Conservation (phyloP, 2,888 invertebrate species). For the Cacoxenus indagator region DNA sequence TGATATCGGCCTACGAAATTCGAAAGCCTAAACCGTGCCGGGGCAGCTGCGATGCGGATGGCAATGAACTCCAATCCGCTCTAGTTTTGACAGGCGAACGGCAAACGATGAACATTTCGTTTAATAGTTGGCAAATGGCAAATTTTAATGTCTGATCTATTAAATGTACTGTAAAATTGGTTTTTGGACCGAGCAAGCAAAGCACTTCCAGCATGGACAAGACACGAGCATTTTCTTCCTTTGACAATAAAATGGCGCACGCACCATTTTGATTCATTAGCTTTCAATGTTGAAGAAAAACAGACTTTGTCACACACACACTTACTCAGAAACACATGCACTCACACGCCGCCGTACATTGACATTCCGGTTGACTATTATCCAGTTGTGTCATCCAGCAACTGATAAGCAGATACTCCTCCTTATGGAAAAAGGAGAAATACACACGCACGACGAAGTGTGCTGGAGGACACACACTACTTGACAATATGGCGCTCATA, state of each 20-base stretch:
- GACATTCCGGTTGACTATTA: background rate
- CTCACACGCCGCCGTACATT: background rate
- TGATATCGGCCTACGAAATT: background rate
- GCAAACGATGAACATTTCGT: background rate
- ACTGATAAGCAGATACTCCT: background rate
- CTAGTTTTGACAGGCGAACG: too few relatives aligned
- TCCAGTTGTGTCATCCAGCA: background rate
- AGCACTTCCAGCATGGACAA: background rate
- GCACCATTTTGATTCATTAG: slow-evolving; percentile 5
- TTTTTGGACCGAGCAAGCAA: background rate
- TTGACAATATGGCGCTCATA: slow-evolving; percentile 61
- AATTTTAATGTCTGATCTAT: background rate
- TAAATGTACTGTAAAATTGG: slow-evolving; percentile 10
- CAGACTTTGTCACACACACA: background rate
- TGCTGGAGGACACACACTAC: background rate
- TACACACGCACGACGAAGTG: background rate
- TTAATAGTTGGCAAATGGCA: background rate
- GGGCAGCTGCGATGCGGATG: too few relatives aligned
- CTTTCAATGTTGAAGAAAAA: background rate
- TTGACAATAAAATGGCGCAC: background rate
- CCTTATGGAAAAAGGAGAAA: slow-evolving; percentile 21
- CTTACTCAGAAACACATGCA: background rate
- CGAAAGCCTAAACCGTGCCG: background rate
- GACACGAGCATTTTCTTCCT: background rate
- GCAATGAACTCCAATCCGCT: too few relatives aligned